Conservation (phyloP, 2,113 vertebrate genomes). For the Malurus melanocephalus region DNA sequence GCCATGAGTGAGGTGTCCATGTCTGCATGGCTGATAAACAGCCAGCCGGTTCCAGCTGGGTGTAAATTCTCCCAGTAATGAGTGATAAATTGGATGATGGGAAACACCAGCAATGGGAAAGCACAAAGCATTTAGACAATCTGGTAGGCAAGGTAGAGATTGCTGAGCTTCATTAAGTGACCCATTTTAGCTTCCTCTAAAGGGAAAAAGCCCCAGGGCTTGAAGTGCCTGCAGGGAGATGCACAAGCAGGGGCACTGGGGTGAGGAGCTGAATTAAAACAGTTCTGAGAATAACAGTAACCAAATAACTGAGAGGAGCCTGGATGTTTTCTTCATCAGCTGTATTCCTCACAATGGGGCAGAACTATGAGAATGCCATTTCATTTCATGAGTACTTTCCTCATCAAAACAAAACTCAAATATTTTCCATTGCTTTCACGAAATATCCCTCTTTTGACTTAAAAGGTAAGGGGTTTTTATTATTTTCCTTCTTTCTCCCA, state of each 20-base stretch:
- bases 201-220: neutral
- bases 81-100: neutral
- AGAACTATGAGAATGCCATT: neutral
- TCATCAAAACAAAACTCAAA: neutral
- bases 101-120: neutral
- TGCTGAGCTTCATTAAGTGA: slow-evolving; percentile 15
- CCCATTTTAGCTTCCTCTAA: neutral
- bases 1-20: rapidly evolving
- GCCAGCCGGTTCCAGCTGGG: neutral
- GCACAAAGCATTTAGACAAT: neutral
- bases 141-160: neutral
- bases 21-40: neutral
- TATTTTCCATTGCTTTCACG: neutral
- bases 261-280: neutral
- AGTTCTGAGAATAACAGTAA: neutral
- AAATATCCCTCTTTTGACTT: neutral
- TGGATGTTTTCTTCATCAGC: neutral
- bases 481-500: neutral
- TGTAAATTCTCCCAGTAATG: neutral
- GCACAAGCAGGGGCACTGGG: rapidly evolving
- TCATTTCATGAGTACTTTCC: neutral
- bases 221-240: neutral
- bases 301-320: neutral
- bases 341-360: neutral
- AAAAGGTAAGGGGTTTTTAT: neutral